These are phyloP conservation scores for Austrofundulus limnaeus DNA, from an alignment of 2,113 vertebrate genomes.

Conservation along the genomic window DNA sequence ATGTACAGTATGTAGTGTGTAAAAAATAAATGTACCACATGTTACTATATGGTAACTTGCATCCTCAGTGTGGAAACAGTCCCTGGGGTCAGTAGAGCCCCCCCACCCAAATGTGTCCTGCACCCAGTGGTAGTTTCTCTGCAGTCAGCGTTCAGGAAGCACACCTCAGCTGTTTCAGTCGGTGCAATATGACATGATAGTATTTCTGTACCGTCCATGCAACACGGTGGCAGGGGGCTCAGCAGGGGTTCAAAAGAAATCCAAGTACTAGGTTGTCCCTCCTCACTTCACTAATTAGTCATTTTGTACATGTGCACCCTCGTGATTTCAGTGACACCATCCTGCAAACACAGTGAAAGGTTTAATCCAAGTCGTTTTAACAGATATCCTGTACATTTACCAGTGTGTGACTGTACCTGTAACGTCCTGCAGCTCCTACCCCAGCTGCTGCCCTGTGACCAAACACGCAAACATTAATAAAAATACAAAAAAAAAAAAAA, in stretches of 20 bases:
- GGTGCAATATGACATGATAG: constrained; percentile 48
- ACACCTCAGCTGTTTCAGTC: constrained; percentile 45
- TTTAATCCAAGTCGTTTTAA: background rate
- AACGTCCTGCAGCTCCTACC: constrained; percentile 14
- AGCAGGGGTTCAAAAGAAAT: constrained; percentile 16
- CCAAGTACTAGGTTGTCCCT: background rate
- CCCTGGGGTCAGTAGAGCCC: constrained; percentile 10
- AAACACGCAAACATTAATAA: constrained; percentile 27
- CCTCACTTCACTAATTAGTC: background rate
- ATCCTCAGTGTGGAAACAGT: constrained; percentile 1
- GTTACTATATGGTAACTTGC: background rate
- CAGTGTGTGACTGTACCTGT: constrained; percentile 42
- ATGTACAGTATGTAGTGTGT: background rate
- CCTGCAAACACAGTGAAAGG: constrained; percentile 39
- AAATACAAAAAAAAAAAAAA: too few species aligned
- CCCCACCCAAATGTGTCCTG: constrained; percentile 13
- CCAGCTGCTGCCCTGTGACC: constrained; percentile 61
- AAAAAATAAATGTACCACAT: background rate
- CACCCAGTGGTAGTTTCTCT: constrained; percentile 16
- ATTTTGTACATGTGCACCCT: background rate
- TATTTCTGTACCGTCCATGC: constrained; percentile 50
- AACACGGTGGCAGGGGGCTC: constrained; percentile 23
- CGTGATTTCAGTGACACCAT: background rate
- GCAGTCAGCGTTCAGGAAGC: constrained; percentile 35
- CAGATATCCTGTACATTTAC: background rate